Base-by-base conservation (phyloP, 2,888 invertebrate species). In the Hyposoter dolosus region DNA sequence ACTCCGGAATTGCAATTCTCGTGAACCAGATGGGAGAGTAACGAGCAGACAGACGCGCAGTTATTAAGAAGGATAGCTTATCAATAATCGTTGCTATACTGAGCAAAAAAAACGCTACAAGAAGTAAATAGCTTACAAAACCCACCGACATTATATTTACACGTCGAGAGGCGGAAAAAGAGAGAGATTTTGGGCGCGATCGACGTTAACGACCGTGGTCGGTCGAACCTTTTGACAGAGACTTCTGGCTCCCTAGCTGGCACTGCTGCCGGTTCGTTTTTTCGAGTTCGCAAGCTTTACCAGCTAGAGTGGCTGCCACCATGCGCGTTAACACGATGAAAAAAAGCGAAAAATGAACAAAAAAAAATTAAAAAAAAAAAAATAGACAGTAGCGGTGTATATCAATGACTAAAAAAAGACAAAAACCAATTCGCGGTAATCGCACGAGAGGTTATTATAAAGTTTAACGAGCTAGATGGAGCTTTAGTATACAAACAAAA, bases 391-490 rank as follows among this genome's bases (percentile, higher is more conserved):
- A 88, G 87, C 82, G 77, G 71, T 82, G 84, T 88, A 78, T 83
- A 88, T 85, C 83, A 85, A 86, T 77, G 84, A 86, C 72, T 79
- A 56, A 83, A 56, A 76, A 72, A 69, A 71, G 40, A 53, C 35
- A 74, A 85, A 83, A 88, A 83, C 66, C 72, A n/a, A 56, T 17
- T 23, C 28, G 86, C 83, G 74, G 69, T 78, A 68, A 78, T 81
- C 71, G 86, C 81, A 83, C 71, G 63, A 74, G 40, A 84, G 72
- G 72, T 87, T 74, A 78, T 87, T 74, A 78, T 88, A 84, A 84
- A 88, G 88, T 90, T 82, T 91, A 89, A 90, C 84, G 88, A 90
- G 85, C 81, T 91, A 92, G 91, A 91, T 90, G 90, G 91, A 93
- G 93, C 92, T 93, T 93, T 89, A 92, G 87, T 90, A 90, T 84